Evolutionary conservation across 2,113 vertebrate species (phyloP).

Genomic region (Albula goreensis): DNA sequence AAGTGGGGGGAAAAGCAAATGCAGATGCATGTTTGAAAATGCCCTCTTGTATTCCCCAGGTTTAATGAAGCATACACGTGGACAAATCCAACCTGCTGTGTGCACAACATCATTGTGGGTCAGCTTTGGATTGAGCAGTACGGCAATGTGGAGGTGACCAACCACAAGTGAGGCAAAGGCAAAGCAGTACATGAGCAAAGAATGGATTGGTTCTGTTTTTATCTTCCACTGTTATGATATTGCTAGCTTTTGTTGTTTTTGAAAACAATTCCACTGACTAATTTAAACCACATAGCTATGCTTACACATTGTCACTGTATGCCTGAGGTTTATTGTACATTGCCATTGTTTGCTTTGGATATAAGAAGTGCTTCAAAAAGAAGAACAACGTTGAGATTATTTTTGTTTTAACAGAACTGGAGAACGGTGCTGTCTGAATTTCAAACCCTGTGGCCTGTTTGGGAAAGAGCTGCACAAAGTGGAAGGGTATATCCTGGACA

Average conservation of each 20-base stretch:
- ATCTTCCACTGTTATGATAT: neutral
- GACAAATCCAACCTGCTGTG: conserved; percentile 96
- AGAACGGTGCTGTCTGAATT: conserved; percentile 88
- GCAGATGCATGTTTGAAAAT: neutral
- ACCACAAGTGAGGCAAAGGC: conserved; percentile 82
- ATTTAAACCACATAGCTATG: too few relatives aligned
- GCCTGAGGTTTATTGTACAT: neutral
- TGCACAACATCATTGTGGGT: conserved; percentile 98
- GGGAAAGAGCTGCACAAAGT: conserved; percentile 98
- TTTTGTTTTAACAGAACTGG: conserved; percentile 78
- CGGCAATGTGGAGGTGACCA: conserved; percentile 88
- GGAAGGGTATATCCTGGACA: conserved; percentile 96
- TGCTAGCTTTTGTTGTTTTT: neutral
- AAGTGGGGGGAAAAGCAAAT: neutral
- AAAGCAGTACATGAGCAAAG: neutral
- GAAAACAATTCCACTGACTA: neutral
- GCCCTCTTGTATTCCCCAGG: conserved; percentile 53
- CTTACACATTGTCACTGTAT: too few relatives aligned
- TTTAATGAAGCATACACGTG: conserved; percentile 92
- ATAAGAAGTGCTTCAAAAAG: neutral
- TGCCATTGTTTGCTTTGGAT: neutral
- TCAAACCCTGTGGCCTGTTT: conserved; percentile 96
- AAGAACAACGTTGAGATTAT: conserved; percentile 10
- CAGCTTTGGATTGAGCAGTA: conserved; percentile 99
- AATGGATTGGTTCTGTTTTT: neutral